Base-by-base conservation (phyloP, 2,888 invertebrate species). In the Andrena chrysosceles region DNA sequence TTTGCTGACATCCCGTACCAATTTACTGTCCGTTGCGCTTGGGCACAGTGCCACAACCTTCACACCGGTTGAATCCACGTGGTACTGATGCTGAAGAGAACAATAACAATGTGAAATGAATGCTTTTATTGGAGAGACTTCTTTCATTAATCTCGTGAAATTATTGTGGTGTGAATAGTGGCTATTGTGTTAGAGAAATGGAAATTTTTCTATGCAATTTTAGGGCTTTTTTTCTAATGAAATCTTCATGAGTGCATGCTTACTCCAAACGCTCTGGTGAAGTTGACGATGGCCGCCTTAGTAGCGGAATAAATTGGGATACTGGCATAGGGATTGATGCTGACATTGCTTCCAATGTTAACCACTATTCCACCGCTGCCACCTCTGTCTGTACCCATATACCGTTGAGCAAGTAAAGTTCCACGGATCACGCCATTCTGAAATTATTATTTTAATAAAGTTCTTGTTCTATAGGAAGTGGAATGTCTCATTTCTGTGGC, bases 381-480 rank as follows among this genome's bases (percentile, higher is more conserved):
- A 20, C 97, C 97, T 87, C 96, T 96, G 93, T 97, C 97, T 87
- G 96, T 96, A 31, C 97, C 96, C 95, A 97, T 95, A 93, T 96
- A 96, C 74, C 97, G 95, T 91, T 97, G 96, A 2, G 97, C 97
- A 56, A 97, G 94, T 64, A 97, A 94, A 2, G 96, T 96, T 16
- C 97, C 97, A 77, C 97, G 95, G 84, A 97, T 97, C 7, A 97
- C 96, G 2, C 97, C 97, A 91, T 97, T 97, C 96, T 97, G 92
- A 42, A 94, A 93, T 87, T 60, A 67, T 52, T 13, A 64, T 54
- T 70, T 77, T 35, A 10, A 33, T 26, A 13, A 13, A 42, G 7
- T n/a, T 20, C 6, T 54, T 26, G 16, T 56, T 23, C 20, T 20
- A 13, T 2, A 16, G 26, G 3, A 42, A 23, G 3, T 16, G 23